Base-by-base conservation (phyloP, 2,113 vertebrate genomes). In the Cochlearius cochlearius region DNA sequence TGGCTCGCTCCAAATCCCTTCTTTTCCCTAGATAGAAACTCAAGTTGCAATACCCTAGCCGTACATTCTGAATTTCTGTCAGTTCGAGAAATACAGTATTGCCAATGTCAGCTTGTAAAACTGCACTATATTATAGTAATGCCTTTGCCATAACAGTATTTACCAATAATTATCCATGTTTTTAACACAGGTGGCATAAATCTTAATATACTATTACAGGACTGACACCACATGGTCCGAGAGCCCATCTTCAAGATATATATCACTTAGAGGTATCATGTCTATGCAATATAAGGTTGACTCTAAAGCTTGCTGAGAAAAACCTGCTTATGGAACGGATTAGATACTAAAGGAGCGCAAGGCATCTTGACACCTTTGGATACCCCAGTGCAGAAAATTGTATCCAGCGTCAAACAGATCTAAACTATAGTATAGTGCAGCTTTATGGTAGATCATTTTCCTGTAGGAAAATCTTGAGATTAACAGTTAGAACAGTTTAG, bases 131-230 rank as follows among this genome's bases (percentile, higher is more conserved):
- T 98, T 98, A 98, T 98, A 98, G 98, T 97, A 95, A 97, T 98
- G 97, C 91, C 97, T 98, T 97, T 98, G 96, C 97, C 96, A 32
- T 97, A 97, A 94, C 96, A 98, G 98, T 96, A 97, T 98, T 98
- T 98, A 98, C 96, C 98, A 98, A 92, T 98, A 98, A 98, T 98
- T 97, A 97, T 98, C 98, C 98, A 98, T 98, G 98, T 98, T 98
- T 98, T 98, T 97, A 98, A 98, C 98, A 98, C 98, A 98, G 98
- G 98, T 98, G 98, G 98, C 98, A 98, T 98, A 98, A 98, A 98
- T 98, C 98, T 98, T 98, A 98, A 98, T 98, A 98, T 98, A 98
- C 98, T 98, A 98, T 98, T 98, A 98, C 98, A 98, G 98, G 98
- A 98, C 98, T 98, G 98, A 98, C 98, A 98, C 91, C 98, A 97